phyloP scores from a whole-genome alignment of 2,888 invertebrate species.

The Drosophila anomalata region DNA sequence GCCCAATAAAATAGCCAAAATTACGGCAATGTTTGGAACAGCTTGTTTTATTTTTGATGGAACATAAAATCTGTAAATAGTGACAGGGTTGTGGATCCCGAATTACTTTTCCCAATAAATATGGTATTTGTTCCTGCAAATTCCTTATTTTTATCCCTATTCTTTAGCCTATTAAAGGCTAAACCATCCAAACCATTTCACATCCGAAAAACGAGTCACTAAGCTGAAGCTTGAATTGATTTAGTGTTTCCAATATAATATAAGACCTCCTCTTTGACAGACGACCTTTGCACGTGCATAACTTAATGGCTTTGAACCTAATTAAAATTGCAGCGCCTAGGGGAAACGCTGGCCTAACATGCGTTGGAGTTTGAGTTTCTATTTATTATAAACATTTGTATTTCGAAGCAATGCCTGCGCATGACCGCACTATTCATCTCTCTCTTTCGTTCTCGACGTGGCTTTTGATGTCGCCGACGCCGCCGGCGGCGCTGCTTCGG shows the following conservation, averaged over 20 bases:
- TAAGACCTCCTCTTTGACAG: neutral
- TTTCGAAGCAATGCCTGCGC: constrained; percentile 26
- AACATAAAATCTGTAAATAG: too few relatives aligned
- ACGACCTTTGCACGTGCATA: neutral
- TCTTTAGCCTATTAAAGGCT: too few relatives aligned
- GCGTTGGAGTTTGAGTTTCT: constrained; percentile 14
- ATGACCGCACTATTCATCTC: constrained; percentile 26
- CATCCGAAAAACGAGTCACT: neutral
- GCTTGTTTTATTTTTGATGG: too few relatives aligned
- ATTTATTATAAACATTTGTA: constrained; percentile 41
- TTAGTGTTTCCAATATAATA: neutral
- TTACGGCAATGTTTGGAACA: neutral
- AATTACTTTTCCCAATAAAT: too few relatives aligned
- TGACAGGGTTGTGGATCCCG: too few relatives aligned
- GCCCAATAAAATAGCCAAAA: neutral
- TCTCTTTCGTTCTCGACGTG: constrained; percentile 36
- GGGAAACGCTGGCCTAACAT: constrained; percentile 15
- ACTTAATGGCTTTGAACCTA: neutral
- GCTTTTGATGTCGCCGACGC: constrained; percentile 49
- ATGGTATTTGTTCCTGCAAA: too few relatives aligned
- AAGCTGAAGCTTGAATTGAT: neutral
- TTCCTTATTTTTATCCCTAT: too few relatives aligned
- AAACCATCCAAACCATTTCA: too few relatives aligned
- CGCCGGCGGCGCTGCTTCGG: constrained; percentile 56
- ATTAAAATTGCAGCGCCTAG: constrained; percentile 15